Evolutionary conservation across 2,797 vertebrate species (phyloP).

Genomic region (Sylvia borin): DNA sequence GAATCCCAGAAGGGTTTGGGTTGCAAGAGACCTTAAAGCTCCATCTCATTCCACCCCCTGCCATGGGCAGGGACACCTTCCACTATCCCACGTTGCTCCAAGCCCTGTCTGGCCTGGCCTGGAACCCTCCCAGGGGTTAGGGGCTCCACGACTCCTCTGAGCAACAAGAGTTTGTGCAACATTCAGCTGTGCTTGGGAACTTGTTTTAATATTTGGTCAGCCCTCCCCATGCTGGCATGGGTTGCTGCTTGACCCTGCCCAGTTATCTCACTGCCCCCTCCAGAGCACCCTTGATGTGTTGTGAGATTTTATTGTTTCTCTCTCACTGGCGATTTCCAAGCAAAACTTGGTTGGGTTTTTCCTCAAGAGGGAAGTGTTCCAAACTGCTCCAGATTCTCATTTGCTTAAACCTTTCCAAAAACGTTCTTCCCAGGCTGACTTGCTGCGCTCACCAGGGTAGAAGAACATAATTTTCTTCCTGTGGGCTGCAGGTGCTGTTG

Average conservation of each 20-base stretch:
- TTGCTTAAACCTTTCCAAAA: not conserved
- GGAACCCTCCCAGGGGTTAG: not conserved
- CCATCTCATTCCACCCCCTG: not conserved
- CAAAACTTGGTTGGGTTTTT: not conserved
- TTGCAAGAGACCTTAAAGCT: not conserved
- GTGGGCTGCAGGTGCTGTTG: not conserved
- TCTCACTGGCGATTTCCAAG: not conserved
- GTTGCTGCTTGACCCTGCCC: not conserved
- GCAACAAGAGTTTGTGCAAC: not conserved
- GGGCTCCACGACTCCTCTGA: not conserved
- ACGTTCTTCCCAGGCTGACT: not conserved
- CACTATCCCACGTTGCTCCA: not conserved
- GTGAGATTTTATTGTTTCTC: not conserved
- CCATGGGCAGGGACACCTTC: not conserved
- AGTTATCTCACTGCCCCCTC: not conserved
- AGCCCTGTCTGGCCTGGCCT: not conserved
- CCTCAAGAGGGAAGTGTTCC: not conserved
- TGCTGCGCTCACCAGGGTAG: not conserved
- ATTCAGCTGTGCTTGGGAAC: not conserved
- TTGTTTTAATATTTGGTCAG: not conserved
- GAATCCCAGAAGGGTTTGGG: not conserved
- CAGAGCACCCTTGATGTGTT: not conserved
- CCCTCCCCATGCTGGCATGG: not conserved
- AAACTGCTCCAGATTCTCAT: not conserved
- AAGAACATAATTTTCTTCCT: not conserved